Evolutionary conservation across 2,113 vertebrate species (phyloP), one percentile per base, ranked within the genome.

Genomic region (Mola mola): DNA sequence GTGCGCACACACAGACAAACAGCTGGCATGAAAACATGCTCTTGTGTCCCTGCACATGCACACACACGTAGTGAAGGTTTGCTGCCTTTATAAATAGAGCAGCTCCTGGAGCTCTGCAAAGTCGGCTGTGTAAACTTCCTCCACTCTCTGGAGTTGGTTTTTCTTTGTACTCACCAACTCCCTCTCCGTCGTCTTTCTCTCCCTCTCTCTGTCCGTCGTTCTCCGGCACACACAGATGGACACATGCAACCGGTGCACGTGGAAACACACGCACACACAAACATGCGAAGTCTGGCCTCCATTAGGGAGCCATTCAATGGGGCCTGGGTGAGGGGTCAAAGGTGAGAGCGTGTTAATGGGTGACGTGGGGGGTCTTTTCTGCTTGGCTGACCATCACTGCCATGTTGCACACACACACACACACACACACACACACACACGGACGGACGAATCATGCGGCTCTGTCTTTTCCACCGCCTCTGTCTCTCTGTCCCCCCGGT

Each of bases 41-140:
- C 60, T 36, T 8, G 36, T 42, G 52, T n/a, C n/a, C n/a, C n/a
- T 69, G 44, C 9, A 22, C 29, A 59, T 22, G 69, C 49, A 69
- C 41, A 70, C 65, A 56, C n/a, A 53, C 60, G 16, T 51, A 86
- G 76, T 50, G 43, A 78, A 55, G 75, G 60, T 86, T 83, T 75
- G 77, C 81, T 76, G 75, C 75, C 78, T 87, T 89, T 90, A 91
- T 88, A 92, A 92, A 92, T 92, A 91, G 85, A 71, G 63, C 36
- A 64, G 65, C 72, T 86, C 81, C 77, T 81, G 83, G 60, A 68
- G 75, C 80, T 67, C 64, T 66, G 64, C 40, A 63, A 56, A 81
- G 75, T 85, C 47, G 72, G 80, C 86, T 89, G 76, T 80, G 72
- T 86, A 89, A 90, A 92, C 86, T 85, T 91, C 85, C 88, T 87